A percentile compares a stretch with the other conserved stretches of the same genome.
phyloP scores from a whole-genome alignment of 2,888 invertebrate species.

The Archips crataeganus region DNA sequence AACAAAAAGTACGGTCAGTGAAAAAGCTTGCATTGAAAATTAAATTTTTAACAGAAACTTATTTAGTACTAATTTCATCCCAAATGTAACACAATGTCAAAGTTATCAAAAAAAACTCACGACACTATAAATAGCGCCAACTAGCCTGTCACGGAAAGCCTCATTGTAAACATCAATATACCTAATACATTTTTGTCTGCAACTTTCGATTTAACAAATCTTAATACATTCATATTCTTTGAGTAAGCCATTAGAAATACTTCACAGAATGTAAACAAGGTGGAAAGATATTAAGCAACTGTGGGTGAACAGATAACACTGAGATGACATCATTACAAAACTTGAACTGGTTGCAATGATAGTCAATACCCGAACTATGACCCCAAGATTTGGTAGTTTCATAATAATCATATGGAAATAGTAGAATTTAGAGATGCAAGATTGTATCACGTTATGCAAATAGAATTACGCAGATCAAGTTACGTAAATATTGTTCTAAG shows the following conservation, averaged over 20 bases:
- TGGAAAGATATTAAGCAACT: conserved; percentile 18
- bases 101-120: too few relatives aligned
- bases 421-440: conserved; percentile 24
- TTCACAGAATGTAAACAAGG: not conserved
- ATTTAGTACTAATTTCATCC: too few relatives aligned
- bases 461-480: conserved; percentile 15
- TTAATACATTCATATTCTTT: not conserved
- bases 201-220: too few relatives aligned
- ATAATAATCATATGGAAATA: conserved; percentile 39
- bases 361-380: conserved; percentile 38
- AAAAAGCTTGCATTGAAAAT: too few relatives aligned
- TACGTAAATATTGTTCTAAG: conserved; percentile 19
- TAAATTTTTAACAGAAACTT: too few relatives aligned
- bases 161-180: too few relatives aligned
- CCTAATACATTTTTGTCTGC: too few relatives aligned
- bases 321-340: conserved; percentile 25
- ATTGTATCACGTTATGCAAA: conserved; percentile 36
- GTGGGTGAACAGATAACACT: conserved; percentile 6
- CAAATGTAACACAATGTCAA: too few relatives aligned
- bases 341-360: conserved; percentile 13
- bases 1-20: too few relatives aligned
- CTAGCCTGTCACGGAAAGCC: too few relatives aligned
- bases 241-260: not conserved
- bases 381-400: conserved; percentile 34
- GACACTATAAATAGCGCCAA: too few relatives aligned